A percentile compares a stretch with the other conserved stretches of the same genome.
phyloP scores from a whole-genome alignment of 1,140 invertebrate species.

The Calephelis virginiensis region DNA sequence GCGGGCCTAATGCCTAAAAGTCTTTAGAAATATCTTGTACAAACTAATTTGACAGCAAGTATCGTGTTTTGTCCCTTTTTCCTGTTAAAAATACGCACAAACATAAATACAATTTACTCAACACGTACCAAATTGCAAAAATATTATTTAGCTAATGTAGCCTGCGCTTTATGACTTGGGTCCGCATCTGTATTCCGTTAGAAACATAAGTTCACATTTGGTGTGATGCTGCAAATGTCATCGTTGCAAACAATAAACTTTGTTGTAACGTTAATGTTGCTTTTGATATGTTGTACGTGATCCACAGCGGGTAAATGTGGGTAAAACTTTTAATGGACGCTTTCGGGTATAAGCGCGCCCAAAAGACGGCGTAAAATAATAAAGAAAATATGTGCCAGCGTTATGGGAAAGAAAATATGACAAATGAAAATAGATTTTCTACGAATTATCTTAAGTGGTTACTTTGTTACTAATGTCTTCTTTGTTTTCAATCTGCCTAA shows the following conservation, averaged over 20 bases:
- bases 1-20: too few relatives aligned
- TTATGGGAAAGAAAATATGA: constrained; percentile 22
- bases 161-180: not conserved
- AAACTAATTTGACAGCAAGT: too few relatives aligned
- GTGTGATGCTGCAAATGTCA: constrained; percentile 14
- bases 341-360: constrained; percentile 25
- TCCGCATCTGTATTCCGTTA: not conserved
- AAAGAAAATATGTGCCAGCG: constrained; percentile 25
- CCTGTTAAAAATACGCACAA: not conserved
- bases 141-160: not conserved
- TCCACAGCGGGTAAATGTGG: constrained; percentile 27
- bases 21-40: too few relatives aligned
- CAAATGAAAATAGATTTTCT: constrained; percentile 8
- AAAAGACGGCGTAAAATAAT: constrained; percentile 22
- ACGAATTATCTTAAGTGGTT: not conserved
- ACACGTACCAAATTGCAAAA: not conserved
- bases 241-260: constrained; percentile 16
- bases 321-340: constrained; percentile 41
- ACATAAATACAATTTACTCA: not conserved
- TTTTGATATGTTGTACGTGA: constrained; percentile 25
- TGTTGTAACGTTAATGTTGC: constrained; percentile 16
- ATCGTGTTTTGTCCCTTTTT: too few relatives aligned
- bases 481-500: not conserved
- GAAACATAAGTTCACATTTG: constrained; percentile 1
- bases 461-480: constrained; percentile 1